These are phyloP conservation scores for Bungarus multicinctus DNA, from an alignment of 2,113 vertebrate genomes.

Conservation along the genomic window DNA sequence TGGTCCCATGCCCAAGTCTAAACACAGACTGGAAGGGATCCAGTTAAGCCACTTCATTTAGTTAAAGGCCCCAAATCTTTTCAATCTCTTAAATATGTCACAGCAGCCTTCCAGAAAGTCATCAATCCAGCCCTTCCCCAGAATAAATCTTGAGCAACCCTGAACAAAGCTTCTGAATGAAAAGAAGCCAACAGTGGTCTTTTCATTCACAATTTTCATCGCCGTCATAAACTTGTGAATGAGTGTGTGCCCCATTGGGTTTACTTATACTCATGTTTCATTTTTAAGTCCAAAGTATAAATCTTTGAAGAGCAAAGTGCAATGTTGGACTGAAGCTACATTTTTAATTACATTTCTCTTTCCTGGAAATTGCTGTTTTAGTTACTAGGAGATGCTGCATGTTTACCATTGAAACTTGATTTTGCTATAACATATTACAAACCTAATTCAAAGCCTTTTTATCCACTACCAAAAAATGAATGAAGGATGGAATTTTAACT, in stretches of 20 bases:
- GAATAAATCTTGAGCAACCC: background rate
- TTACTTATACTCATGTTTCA: background rate
- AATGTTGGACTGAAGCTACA: background rate
- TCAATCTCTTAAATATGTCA: background rate
- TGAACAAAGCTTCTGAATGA: background rate
- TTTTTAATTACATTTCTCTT: background rate
- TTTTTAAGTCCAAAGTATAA: background rate
- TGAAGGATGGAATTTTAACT: background rate
- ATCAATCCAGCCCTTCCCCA: background rate
- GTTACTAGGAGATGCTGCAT: background rate
- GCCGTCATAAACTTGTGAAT: background rate
- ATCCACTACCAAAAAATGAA: background rate
- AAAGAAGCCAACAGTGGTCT: background rate
- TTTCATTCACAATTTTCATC: background rate
- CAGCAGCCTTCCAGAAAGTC: background rate
- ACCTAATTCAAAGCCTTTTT: background rate
- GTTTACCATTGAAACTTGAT: background rate
- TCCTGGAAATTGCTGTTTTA: background rate
- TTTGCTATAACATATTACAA: background rate
- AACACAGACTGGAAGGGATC: background rate
- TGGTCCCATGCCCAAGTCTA: background rate
- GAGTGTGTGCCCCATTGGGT: background rate
- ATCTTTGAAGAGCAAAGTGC: background rate
- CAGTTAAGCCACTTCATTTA: background rate
- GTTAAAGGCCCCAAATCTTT: background rate